Base-by-base conservation (phyloP, 2,113 vertebrate species). In the Thunnus maccoyii region DNA sequence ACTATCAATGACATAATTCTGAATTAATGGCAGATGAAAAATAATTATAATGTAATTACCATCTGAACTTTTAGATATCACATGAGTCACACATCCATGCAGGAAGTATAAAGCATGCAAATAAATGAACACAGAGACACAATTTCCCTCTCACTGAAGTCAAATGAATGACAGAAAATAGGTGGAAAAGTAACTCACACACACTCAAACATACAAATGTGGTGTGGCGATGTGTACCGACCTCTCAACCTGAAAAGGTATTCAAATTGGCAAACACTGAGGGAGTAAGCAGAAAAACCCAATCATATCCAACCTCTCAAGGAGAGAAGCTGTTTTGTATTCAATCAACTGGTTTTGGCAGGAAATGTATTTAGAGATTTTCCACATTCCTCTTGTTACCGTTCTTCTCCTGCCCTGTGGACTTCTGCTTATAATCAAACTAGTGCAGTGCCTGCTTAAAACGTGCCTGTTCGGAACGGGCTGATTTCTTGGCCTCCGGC, bases 181-280 rank as follows among this genome's bases (percentile, higher is more conserved):
- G 36, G 7, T 41, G 36, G 36, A 41, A 9, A 1, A 41, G 36
- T 41, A 41, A 66, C 2, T 65, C 20, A 46, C n/a, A 52, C 61
- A 51, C 65, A 12, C 77, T 57, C 60, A 62, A 17, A 56, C 18
- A 66, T 66, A 52, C 52, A 51, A 46, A 55, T 57, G 11, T 62
- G 55, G 27, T 67, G 17, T 27, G 13, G 14, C 22, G 57, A 2
- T 64, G 44, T 55, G 18, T 51, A 60, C 22, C 9, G 15, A 41
- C 11, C n/a, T 6, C 71, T 17, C 7, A 72, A 74, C 13, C 8
- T 63, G 20, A 55, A 81, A 57, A 4, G 15, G 36, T 61, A 63
- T 52, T 63, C 41, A 67, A 76, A 73, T 36, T 27, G 46, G 27
- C 58, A 47, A 78, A 76, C 55, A 36, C 5, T 50, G 55, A 69